A percentile compares a stretch with the other conserved stretches of the same genome.
Conservation (phyloP, 2,888 invertebrate genomes). For the Plusia festucae region DNA sequence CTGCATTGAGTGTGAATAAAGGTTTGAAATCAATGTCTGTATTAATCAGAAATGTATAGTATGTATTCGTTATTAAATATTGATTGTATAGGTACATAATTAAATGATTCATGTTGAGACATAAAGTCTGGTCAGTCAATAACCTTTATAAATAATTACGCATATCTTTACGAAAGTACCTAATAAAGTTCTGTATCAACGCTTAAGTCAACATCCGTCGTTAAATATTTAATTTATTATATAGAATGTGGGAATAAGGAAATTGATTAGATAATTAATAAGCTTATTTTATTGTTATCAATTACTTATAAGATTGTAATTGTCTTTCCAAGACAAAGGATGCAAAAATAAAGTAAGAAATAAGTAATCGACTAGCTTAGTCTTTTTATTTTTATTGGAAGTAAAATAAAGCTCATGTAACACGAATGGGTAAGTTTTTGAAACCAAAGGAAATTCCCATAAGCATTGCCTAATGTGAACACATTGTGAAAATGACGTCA, state of each 20-base stretch:
- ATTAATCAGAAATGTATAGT: no score
- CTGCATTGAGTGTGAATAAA: no score
- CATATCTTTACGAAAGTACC: constrained; percentile 5
- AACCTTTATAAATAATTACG: constrained; percentile 11
- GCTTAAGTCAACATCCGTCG: constrained; percentile 68
- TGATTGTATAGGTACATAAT: not conserved
- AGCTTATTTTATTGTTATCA: constrained; percentile 13
- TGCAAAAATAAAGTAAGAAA: not conserved
- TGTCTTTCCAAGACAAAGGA: not conserved
- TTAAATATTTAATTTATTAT: constrained; percentile 71
- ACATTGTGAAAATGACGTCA: constrained; percentile 31
- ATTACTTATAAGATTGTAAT: constrained; percentile 6
- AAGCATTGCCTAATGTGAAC: constrained; percentile 3
- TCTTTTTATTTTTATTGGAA: no score
- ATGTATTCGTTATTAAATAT: no score
- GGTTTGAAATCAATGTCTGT: no score
- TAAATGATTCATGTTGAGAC: not conserved
- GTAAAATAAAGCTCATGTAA: not conserved
- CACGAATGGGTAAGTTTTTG: not conserved
- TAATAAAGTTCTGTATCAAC: constrained; percentile 44
- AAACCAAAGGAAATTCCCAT: constrained; percentile 27
- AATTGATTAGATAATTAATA: constrained; percentile 55
- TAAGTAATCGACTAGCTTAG: no score
- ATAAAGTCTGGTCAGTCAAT: not conserved
- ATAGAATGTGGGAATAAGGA: constrained; percentile 75